phyloP scores from a whole-genome alignment of 2,113 vertebrate genomes.

The Cromileptes altivelis region DNA sequence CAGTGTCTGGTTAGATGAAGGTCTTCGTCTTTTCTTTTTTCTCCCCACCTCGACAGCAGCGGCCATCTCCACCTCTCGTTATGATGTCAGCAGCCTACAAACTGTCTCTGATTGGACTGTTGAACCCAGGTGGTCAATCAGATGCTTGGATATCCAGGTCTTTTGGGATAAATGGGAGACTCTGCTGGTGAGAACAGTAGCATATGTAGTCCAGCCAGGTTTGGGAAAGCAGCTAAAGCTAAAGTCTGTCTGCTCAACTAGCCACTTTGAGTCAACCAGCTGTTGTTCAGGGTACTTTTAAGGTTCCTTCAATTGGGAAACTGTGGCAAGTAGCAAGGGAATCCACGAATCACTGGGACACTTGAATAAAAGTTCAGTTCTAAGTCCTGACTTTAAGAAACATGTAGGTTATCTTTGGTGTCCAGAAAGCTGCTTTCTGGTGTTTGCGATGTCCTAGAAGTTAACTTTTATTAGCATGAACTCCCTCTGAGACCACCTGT shows the following conservation, averaged over 20 bases:
- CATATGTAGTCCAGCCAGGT: not conserved
- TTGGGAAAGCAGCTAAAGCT: not conserved
- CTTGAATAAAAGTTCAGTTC: not conserved
- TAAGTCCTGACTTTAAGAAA: not conserved
- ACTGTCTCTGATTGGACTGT: constrained; percentile 33
- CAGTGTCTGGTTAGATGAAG: constrained; percentile 24
- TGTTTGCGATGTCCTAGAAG: not conserved
- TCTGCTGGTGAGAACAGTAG: not conserved
- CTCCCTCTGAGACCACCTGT: not conserved
- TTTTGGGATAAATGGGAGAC: constrained; percentile 11
- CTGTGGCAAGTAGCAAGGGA: not conserved
- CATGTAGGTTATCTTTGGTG: not conserved
- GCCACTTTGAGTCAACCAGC: not conserved
- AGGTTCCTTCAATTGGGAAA: not conserved
- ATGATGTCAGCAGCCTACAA: constrained; percentile 45
- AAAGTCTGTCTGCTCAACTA: not conserved
- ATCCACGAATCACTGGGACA: not conserved
- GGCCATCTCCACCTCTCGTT: constrained; percentile 5
- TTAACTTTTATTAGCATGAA: not conserved
- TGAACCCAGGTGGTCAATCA: constrained; percentile 10
- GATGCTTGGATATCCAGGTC: constrained; percentile 20
- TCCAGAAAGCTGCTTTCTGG: not conserved
- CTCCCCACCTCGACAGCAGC: not conserved
- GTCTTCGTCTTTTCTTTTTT: not conserved
- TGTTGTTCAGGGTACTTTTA: not conserved